Percentiles rank a stretch among this genome's conserved stretches.
These are phyloP conservation scores for Solenopsis invicta DNA, from an alignment of 1,140 invertebrate genomes.

Conservation along the genomic window DNA sequence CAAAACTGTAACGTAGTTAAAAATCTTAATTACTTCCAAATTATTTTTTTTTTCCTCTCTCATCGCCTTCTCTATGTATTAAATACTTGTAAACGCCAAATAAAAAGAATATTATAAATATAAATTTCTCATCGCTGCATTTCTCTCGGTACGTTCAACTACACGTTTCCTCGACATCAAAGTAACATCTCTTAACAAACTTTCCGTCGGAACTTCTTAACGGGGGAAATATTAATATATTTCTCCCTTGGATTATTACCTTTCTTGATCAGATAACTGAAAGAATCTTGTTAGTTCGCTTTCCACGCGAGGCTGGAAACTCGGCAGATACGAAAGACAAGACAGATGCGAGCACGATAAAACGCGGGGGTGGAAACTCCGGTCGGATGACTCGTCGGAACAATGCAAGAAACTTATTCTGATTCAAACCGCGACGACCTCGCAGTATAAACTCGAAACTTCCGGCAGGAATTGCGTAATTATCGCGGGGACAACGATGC, in stretches of 20 bases:
- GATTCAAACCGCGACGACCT: conserved; percentile 59
- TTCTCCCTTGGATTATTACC: neutral
- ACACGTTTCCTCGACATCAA: neutral
- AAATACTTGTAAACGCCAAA: neutral
- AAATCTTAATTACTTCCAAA: neutral
- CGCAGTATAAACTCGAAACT: conserved; percentile 36
- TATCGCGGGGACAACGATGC: conserved; percentile 28
- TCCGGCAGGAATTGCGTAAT: conserved; percentile 67
- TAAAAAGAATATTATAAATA: conserved; percentile 14
- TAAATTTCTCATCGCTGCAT: neutral
- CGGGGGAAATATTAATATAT: conserved; percentile 5
- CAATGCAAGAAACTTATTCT: conserved; percentile 58
- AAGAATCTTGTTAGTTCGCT: conserved; percentile 14
- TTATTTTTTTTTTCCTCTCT: neutral
- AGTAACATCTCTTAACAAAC: conserved; percentile 11
- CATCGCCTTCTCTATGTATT: neutral
- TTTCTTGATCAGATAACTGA: conserved; percentile 1
- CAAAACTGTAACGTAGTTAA: neutral
- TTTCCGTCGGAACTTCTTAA: conserved; percentile 1
- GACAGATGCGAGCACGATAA: conserved; percentile 15
- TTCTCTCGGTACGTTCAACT: neutral
- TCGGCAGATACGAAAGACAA: neutral
- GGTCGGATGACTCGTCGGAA: neutral
- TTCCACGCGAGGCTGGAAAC: conserved; percentile 1
- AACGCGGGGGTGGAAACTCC: conserved; percentile 9